Percentiles rank a stretch among this genome's conserved stretches.
Conservation (phyloP, 1,140 invertebrate species). For the Hycleus phaleratus region DNA sequence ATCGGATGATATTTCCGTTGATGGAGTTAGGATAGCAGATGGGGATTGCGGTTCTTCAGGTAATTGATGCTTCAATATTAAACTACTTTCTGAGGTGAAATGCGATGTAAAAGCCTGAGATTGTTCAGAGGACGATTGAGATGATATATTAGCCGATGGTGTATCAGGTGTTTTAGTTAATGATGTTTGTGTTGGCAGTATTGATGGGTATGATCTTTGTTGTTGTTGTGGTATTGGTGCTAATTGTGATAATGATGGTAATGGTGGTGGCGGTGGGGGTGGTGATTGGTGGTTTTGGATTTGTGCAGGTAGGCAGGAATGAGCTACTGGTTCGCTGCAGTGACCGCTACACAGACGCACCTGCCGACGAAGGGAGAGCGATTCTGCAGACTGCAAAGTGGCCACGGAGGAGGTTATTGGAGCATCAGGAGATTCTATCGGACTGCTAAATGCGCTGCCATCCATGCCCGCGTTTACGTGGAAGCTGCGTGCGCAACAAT, state of each 20-base stretch:
- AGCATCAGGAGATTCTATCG: conserved; percentile 58
- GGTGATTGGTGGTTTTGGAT: not conserved
- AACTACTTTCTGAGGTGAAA: conserved; percentile 48
- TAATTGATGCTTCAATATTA: conserved; percentile 32
- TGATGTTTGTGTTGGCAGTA: conserved; percentile 2
- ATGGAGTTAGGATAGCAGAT: conserved; percentile 49
- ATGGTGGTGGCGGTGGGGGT: conserved; percentile 12
- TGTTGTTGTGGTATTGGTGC: no score
- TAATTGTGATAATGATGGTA: no score
- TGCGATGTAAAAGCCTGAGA: conserved; percentile 50
- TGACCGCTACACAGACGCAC: conserved; percentile 39
- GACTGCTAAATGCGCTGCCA: conserved; percentile 57
- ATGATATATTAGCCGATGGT: conserved; percentile 35
- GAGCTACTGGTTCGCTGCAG: conserved; percentile 33
- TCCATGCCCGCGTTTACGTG: conserved; percentile 39
- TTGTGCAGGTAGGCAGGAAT: conserved; percentile 19
- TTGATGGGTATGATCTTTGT: not conserved
- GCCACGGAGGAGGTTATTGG: conserved; percentile 53
- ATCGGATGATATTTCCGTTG: conserved; percentile 35
- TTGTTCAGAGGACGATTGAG: conserved; percentile 19
- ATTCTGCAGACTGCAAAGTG: conserved; percentile 52
- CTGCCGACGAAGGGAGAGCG: conserved; percentile 48
- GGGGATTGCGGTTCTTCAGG: conserved; percentile 44
- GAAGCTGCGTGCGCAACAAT: conserved; percentile 34
- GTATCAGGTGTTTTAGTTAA: conserved; percentile 33